phyloP scores from a whole-genome alignment of 2,888 invertebrate genomes.

The Ormia ochracea region DNA sequence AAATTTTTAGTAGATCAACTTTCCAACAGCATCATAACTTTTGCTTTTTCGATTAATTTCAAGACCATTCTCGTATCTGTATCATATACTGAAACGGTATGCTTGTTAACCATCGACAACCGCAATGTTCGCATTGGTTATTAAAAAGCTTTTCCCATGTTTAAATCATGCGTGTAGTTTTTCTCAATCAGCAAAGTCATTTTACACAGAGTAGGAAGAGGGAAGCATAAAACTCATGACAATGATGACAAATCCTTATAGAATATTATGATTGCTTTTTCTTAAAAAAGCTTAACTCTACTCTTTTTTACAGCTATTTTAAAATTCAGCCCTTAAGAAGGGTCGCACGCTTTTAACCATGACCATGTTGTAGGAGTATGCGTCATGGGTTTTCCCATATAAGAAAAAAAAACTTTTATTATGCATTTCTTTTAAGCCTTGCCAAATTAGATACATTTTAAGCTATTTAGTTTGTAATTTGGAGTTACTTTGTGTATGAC shows the following conservation, averaged over 20 bases:
- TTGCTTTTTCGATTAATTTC: no score
- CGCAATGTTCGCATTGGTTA: not conserved
- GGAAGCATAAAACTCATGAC: not conserved
- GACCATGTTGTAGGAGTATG: conserved; percentile 17
- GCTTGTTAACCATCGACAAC: no score
- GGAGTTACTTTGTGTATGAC: not conserved
- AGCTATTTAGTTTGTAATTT: conserved; percentile 63
- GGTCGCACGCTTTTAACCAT: conserved; percentile 7
- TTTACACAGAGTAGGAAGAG: no score
- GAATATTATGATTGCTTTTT: conserved; percentile 30
- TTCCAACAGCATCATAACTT: no score
- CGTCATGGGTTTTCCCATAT: conserved; percentile 18
- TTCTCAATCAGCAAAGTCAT: not conserved
- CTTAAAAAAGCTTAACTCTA: conserved; percentile 6
- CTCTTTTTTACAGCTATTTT: not conserved
- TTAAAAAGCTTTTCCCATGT: no score
- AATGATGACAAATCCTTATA: conserved; percentile 9
- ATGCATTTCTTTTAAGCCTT: not conserved
- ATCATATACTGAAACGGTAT: no score
- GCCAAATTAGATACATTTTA: conserved; percentile 62
- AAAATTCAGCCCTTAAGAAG: conserved; percentile 4
- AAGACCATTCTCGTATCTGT: no score
- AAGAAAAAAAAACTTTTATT: not conserved
- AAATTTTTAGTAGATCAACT: no score
- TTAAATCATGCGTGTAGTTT: not conserved